A percentile compares a stretch with the other conserved stretches of the same genome.
Conservation (phyloP, 2,113 vertebrate genomes). For the Aleadryas rufinucha region DNA sequence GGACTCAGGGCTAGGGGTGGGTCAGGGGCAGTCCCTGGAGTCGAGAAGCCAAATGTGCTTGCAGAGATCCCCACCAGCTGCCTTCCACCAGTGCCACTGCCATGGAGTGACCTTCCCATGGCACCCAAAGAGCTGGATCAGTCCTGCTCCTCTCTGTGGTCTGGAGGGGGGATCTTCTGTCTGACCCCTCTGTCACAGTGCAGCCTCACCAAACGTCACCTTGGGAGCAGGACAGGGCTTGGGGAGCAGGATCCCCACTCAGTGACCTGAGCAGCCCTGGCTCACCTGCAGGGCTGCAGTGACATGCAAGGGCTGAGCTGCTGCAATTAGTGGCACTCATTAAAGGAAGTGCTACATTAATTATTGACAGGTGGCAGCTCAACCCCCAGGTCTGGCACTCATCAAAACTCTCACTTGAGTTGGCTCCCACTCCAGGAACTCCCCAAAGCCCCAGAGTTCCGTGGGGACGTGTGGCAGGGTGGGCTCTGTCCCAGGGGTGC, state of each 20-base stretch:
- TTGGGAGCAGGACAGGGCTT: not conserved
- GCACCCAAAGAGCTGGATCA: accelerated
- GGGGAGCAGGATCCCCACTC: not conserved
- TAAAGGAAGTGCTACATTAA: not conserved
- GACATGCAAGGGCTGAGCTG: too few species aligned
- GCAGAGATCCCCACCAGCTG: not conserved
- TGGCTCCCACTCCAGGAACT: not conserved
- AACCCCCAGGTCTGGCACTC: not conserved
- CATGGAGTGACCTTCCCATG: accelerated
- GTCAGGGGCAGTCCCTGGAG: not conserved
- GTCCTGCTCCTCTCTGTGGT: not conserved
- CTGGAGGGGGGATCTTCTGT: not conserved
- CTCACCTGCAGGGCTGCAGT: not conserved
- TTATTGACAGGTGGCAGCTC: not conserved
- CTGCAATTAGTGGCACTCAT: not conserved
- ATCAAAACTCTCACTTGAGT: not conserved
- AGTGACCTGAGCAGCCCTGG: not conserved
- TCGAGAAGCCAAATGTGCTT: not conserved
- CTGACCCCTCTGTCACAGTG: accelerated
- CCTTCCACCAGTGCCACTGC: not conserved
- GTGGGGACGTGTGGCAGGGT: not conserved
- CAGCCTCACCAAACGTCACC: not conserved
- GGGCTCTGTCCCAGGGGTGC: not conserved
- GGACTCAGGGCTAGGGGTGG: not conserved
- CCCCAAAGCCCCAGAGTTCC: not conserved